Percentiles rank a stretch among this genome's conserved stretches.
Evolutionary conservation across 2,113 vertebrate genomes (phyloP).

Genomic region (Antechinus flavipes): DNA sequence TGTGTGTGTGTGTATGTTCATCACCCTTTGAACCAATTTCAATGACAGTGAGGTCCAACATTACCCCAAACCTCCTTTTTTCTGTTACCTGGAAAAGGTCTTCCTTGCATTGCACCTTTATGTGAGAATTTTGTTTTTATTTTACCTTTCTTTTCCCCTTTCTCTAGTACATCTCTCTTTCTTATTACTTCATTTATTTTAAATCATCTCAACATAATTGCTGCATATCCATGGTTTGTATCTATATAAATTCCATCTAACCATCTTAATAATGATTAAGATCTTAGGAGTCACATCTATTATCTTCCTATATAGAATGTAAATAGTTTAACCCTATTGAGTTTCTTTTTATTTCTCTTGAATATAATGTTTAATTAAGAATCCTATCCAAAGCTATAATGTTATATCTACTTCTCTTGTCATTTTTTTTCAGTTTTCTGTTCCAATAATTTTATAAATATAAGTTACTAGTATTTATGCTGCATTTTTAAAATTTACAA

Average conservation of each 20-base stretch:
- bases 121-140: no score
- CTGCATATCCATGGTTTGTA: neutral
- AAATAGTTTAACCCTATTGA: neutral
- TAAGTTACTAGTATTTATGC: neutral
- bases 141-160: no score
- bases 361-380: neutral
- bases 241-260: neutral
- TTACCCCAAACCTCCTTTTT: no score
- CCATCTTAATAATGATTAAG: neutral
- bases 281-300: neutral
- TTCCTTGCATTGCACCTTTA: no score
- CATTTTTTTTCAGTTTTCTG: neutral
- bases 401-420: neutral
- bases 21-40: no score
- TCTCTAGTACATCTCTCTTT: no score
- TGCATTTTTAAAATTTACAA: neutral
- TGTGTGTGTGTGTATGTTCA: no score
- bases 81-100: no score
- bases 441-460: neutral
- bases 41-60: no score
- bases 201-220: neutral
- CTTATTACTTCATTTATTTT: neutral
- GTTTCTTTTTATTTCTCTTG: neutral
- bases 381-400: neutral
- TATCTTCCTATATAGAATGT: neutral